These are phyloP conservation scores for Nemotelus pantherinus DNA, from an alignment of 2,888 invertebrate species.

Conservation along the genomic window DNA sequence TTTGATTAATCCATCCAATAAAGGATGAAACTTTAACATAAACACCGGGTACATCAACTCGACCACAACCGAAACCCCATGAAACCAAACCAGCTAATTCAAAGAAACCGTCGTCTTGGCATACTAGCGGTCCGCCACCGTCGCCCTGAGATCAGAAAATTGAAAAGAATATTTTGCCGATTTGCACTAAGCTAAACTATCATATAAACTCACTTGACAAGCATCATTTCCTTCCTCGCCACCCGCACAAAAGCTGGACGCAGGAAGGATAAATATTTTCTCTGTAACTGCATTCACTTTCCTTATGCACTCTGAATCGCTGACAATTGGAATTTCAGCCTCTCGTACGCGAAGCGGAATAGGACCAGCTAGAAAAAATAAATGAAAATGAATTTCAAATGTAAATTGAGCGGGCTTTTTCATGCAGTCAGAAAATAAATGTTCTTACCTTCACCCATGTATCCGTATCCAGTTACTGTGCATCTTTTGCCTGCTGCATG, in stretches of 20 bases:
- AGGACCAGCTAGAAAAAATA: constrained; percentile 74
- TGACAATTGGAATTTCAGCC: constrained; percentile 91
- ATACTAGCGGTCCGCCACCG: constrained; percentile 92
- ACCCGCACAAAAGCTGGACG: constrained; percentile 93
- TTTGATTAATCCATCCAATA: constrained; percentile 97
- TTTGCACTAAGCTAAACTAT: constrained; percentile 4
- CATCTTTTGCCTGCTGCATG: constrained; percentile 91
- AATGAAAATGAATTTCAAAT: neutral
- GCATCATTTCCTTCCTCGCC: constrained; percentile 93
- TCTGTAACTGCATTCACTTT: constrained; percentile 95
- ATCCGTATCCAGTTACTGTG: constrained; percentile 93
- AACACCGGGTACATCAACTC: constrained; percentile 93
- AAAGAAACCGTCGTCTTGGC: constrained; percentile 91
- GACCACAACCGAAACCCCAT: constrained; percentile 95
- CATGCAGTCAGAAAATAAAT: neutral
- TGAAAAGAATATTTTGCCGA: neutral
- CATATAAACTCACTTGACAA: constrained; percentile 74
- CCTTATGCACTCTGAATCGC: constrained; percentile 89
- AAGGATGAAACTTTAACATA: constrained; percentile 96
- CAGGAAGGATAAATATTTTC: constrained; percentile 92
- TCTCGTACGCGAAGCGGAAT: constrained; percentile 89
- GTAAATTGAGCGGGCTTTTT: neutral
- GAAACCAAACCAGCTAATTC: constrained; percentile 93
- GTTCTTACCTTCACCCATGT: constrained; percentile 87
- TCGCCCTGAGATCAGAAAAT: constrained; percentile 73